Evolutionary conservation across 2,113 vertebrate genomes (phyloP).

Genomic region (Chascanopsetta lugubris): DNA sequence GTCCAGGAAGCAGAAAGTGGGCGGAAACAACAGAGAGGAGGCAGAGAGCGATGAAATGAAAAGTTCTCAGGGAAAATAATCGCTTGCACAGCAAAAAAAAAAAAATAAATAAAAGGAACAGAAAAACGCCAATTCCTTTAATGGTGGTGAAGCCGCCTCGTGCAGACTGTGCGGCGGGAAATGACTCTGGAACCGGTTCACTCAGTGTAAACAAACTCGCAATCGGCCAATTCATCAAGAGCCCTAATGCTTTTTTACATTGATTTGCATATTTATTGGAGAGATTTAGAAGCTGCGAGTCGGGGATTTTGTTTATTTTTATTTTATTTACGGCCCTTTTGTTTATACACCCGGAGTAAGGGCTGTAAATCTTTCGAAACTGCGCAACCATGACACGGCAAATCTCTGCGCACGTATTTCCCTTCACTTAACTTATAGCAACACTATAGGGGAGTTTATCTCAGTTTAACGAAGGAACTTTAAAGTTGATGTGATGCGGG

Average conservation of each 20-base stretch:
- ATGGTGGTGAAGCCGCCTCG: slow-evolving; percentile 32
- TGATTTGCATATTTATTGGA: background rate
- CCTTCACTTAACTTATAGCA: no score
- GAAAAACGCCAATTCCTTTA: slow-evolving; percentile 42
- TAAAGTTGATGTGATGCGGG: no score
- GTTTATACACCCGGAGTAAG: background rate
- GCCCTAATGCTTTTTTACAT: slow-evolving; percentile 11
- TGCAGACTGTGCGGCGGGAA: slow-evolving; percentile 16
- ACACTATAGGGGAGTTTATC: background rate
- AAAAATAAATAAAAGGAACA: no score
- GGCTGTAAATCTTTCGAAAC: background rate
- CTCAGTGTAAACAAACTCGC: slow-evolving; percentile 22
- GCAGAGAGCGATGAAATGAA: slow-evolving; percentile 27
- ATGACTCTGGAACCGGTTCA: slow-evolving; percentile 17
- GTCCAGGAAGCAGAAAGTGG: slow-evolving; percentile 50
- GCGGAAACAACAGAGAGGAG: slow-evolving; percentile 37
- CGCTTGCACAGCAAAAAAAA: slow-evolving; percentile 16
- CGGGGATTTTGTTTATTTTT: background rate
- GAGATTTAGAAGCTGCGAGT: background rate
- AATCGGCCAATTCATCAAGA: slow-evolving; percentile 25
- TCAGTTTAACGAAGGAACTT: no score
- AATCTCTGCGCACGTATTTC: background rate
- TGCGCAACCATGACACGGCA: slow-evolving; percentile 1
- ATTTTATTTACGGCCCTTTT: background rate
- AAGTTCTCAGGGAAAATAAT: slow-evolving; percentile 46